Evolutionary conservation across 2,888 invertebrate genomes (phyloP), one percentile per base, ranked within the genome.

Genomic region (Ennomos fuscantarius): DNA sequence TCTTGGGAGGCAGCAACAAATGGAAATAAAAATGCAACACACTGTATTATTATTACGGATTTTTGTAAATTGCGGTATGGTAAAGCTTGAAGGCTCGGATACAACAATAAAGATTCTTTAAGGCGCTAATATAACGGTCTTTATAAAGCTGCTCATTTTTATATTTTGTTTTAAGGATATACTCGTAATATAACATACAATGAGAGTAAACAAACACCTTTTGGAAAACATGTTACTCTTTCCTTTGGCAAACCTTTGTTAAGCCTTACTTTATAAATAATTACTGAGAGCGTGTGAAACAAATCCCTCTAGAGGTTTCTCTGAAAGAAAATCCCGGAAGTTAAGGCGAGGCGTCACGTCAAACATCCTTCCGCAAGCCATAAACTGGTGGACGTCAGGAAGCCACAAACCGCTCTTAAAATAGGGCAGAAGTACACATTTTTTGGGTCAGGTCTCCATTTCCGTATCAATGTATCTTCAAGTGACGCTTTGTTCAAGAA

Each of bases 201-300:
- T 1, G 13, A 44, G 15, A 3, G 9, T 15, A 32, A 51, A 43
- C 12, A 13, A 11, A 31, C 33, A 48, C 8, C 8, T 8, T 45
- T 44, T 11, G 5, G 15, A 9, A 36, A 37, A 43, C 34, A 34
- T 51, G 34, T 35, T 12, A 13, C 33, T 46, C 40, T 12, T 34
- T 24, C 32, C 8, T 39, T 48, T 44, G 35, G 34, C 39, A 31
- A 55, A 24, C 35, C 46, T 48, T 53, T 49, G 45, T 32, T 46
- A 47, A 55, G 36, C 46, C 42, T 43, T 9, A n/a, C 34, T 41
- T 42, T 49, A 53, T 59, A 59, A 59, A 59, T 59, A 59, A 59
- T 54, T 59, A 50, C 54, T 31, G 12, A 39, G 37, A 50, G 49
- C 37, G 46, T 49, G 35, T 34, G 39, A 32, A 39, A 44, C 48